Evolutionary conservation across 2,888 invertebrate genomes (phyloP).

Genomic region (Agonopterix alstromeriana): DNA sequence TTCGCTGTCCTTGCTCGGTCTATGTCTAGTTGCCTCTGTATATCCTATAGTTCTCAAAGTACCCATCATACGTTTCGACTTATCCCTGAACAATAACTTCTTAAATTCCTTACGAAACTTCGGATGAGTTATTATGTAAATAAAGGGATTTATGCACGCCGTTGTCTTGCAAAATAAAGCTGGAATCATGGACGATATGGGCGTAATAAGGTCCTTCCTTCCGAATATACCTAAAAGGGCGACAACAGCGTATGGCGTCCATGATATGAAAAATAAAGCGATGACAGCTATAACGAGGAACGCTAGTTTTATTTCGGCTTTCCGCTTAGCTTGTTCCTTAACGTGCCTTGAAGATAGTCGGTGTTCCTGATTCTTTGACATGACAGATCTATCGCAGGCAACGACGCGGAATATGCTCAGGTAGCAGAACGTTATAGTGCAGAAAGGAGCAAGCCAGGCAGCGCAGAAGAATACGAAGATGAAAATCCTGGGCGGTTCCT

Average conservation of each 20-base stretch:
- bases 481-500: conserved; percentile 77
- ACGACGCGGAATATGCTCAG: conserved; percentile 82
- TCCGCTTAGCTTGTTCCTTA: conserved; percentile 79
- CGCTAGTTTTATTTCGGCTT: conserved; percentile 84
- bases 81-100: conserved; percentile 55
- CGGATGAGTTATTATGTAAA: conserved; percentile 88
- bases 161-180: conserved; percentile 89
- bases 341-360: conserved; percentile 73
- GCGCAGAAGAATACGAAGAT: conserved; percentile 85
- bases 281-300: conserved; percentile 82
- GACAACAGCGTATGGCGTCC: conserved; percentile 89
- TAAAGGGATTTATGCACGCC: conserved; percentile 87
- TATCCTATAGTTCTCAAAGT: conserved; percentile 54
- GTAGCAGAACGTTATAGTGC: conserved; percentile 84
- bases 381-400: conserved; percentile 63
- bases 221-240: conserved; percentile 85
- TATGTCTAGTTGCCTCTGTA: conserved; percentile 44
- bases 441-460: conserved; percentile 85
- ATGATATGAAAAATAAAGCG: conserved; percentile 85
- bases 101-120: conserved; percentile 80
- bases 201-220: conserved; percentile 79
- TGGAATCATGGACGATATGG: conserved; percentile 84
- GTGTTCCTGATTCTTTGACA: conserved; percentile 61
- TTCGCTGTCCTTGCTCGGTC: conserved; percentile 62
- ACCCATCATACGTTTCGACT: conserved; percentile 52